Base-by-base conservation (phyloP, 2,797 vertebrate genomes). In the Dallia pectoralis region DNA sequence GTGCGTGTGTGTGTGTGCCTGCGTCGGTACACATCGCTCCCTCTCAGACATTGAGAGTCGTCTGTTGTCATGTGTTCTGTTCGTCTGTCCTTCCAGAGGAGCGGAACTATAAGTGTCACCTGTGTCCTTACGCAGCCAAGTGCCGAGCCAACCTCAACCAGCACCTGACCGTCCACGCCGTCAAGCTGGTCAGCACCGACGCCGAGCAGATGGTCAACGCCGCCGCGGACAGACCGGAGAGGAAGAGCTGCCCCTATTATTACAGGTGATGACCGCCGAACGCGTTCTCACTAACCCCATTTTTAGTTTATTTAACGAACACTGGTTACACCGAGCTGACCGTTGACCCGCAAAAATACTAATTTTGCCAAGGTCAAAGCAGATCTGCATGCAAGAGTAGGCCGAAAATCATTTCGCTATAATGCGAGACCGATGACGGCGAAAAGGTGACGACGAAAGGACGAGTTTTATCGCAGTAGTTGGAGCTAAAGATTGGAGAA, bases 61-160 rank as follows among this genome's bases (percentile, higher is more conserved):
- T 36, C 18, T 69, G 27, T 12, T 32, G 56, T 56, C 18, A 22
- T 49, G 19, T 73, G 70, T 78, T 82, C 44, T 69, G 44, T 83
- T 73, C 84, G 66, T 88, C 69, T 87, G 83, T 79, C 74, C 71
- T 88, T 88, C 72, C 94, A 99, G 97, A 99, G 78, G 97, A 98
- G 91, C 95, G 97, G 93, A 99, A 97, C 89, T 98, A 98, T 92
- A 98, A 97, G 93, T 99, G 97, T 95, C 97, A 99, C 92, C 93
- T 99, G 94, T 99, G 97, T 95, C 96, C 97, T 81, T 99, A 99
- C 32, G 96, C 97, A 89, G 97, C 97, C 89, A 99, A 99, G 94
- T 99, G 97, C 93, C 95, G 96, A 84, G 97, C 97, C 77, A 99
- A 98, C 88, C 95, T 99, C 88, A 98, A 99, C 94, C 97, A 98